Conservation (phyloP, 2,113 vertebrate genomes). For the Forbesichthys papilliferus region DNA sequence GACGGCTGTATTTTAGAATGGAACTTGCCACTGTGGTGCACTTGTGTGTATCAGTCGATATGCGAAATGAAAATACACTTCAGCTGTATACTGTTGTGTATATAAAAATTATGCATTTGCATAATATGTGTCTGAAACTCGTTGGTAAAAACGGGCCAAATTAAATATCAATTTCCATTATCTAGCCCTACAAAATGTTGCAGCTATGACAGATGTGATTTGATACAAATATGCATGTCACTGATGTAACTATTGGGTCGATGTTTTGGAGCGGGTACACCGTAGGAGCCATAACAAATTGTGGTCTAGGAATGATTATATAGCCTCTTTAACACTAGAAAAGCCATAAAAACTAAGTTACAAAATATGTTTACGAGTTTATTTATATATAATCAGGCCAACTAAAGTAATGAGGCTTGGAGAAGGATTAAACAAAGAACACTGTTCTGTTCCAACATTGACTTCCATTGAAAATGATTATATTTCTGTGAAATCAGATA, state of each 20-base stretch:
- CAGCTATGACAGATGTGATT: conserved; percentile 61
- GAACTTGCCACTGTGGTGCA: conserved; percentile 40
- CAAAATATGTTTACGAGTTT: background rate
- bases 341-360: conserved; percentile 14
- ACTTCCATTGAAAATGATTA: background rate
- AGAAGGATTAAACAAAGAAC: too few species aligned
- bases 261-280: conserved; percentile 5
- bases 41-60: conserved; percentile 48
- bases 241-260: conserved; percentile 20
- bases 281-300: too few species aligned
- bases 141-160: conserved; percentile 57
- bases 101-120: conserved; percentile 37
- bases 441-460: too few species aligned
- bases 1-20: conserved; percentile 45
- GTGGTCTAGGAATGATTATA: too few species aligned
- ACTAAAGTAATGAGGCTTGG: too few species aligned
- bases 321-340: conserved; percentile 24
- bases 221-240: conserved; percentile 47
- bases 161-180: conserved; percentile 59
- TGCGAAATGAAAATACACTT: conserved; percentile 47
- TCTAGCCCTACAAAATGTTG: conserved; percentile 61
- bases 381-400: background rate
- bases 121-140: conserved; percentile 51
- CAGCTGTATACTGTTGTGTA: conserved; percentile 22
- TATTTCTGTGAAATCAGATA: background rate